phyloP scores from a whole-genome alignment of 2,888 invertebrate species.

The Rhagonycha fulva region DNA sequence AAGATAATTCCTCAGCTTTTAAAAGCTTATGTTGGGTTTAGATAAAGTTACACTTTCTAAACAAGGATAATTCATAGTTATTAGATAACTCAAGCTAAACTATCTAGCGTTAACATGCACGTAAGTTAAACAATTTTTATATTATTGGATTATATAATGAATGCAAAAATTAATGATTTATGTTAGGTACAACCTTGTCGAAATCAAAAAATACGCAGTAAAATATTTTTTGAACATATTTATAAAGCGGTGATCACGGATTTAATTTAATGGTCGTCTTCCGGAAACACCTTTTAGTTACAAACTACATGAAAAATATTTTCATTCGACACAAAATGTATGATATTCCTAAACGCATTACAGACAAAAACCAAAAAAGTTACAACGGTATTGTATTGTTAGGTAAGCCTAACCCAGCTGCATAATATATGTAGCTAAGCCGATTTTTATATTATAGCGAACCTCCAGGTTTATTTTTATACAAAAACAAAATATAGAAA shows the following conservation, averaged over 20 bases:
- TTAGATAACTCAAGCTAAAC: not conserved
- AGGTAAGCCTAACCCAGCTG: not conserved
- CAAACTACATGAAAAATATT: not conserved
- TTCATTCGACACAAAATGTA: not conserved
- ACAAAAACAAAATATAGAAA: not conserved
- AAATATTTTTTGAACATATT: not conserved
- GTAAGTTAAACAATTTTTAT: not conserved
- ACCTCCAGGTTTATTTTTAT: not conserved
- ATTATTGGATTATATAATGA: not conserved
- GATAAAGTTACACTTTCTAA: not conserved
- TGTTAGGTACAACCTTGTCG: not conserved
- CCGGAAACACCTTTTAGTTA: not conserved
- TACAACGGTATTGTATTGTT: too few species aligned
- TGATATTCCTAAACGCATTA: not conserved
- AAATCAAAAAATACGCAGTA: not conserved
- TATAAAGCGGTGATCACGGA: not conserved
- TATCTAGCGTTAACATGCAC: not conserved
- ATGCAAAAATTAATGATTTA: not conserved
- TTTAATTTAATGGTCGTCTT: not conserved
- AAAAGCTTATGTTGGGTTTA: constrained; percentile 1
- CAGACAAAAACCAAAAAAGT: not conserved
- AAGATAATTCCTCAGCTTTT: constrained; percentile 1
- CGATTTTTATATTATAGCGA: not conserved
- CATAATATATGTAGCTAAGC: not conserved
- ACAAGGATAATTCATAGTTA: not conserved